A percentile compares a stretch with the other conserved stretches of the same genome.
phyloP scores from a whole-genome alignment of 2,113 vertebrate genomes.

The Semicossyphus pulcher region DNA sequence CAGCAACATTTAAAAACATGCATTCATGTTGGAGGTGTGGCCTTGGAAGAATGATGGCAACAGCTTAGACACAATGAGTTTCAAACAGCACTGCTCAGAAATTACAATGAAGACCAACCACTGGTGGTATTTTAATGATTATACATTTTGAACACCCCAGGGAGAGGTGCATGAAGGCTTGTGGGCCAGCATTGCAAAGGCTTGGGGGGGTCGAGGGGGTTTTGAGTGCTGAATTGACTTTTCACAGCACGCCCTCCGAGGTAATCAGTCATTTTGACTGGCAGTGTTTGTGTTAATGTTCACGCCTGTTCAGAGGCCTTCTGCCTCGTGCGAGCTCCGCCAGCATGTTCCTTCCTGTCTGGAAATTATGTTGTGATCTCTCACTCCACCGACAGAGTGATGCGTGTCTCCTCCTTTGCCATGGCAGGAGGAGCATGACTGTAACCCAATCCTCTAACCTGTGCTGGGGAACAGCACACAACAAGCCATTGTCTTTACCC shows the following conservation, averaged over 20 bases:
- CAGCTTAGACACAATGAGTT: constrained; percentile 48
- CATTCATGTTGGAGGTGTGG: constrained; percentile 28
- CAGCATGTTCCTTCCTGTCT: constrained; percentile 74
- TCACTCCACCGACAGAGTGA: constrained; percentile 42
- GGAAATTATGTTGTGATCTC: constrained; percentile 75
- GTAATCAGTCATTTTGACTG: constrained; percentile 84
- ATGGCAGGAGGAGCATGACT: background rate
- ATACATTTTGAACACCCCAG: constrained; percentile 75
- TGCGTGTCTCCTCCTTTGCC: constrained; percentile 47
- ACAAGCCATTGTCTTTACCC: constrained; percentile 49
- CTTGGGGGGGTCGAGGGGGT: constrained; percentile 52
- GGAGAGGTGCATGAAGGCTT: constrained; percentile 55
- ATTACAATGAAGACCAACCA: constrained; percentile 64
- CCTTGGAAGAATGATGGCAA: constrained; percentile 54
- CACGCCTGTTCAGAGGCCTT: constrained; percentile 66
- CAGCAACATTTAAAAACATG: constrained; percentile 29
- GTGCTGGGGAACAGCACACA: constrained; percentile 33
- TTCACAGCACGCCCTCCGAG: constrained; percentile 72
- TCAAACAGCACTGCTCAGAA: constrained; percentile 47
- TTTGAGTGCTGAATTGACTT: constrained; percentile 78
- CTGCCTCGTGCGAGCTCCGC: constrained; percentile 57
- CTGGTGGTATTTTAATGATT: constrained; percentile 77
- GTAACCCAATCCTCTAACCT: constrained; percentile 55
- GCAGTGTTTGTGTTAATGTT: constrained; percentile 77
- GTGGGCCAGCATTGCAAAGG: constrained; percentile 52